Conservation (phyloP, 1,140 invertebrate genomes). For the Piezodorus guildinii region DNA sequence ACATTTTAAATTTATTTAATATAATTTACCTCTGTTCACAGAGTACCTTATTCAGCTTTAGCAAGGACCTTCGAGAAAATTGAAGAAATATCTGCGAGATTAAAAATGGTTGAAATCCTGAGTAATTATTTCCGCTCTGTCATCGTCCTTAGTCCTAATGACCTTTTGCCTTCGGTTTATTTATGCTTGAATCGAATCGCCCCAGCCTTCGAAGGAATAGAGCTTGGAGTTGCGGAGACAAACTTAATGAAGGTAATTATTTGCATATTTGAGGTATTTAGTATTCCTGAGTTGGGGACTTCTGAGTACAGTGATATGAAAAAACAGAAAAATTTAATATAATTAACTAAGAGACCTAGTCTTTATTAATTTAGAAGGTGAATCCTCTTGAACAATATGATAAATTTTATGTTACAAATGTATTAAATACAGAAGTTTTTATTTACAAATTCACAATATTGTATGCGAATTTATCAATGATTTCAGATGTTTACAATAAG, state of each 20-base stretch:
- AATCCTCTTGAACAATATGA: too few species aligned
- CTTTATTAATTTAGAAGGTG: too few species aligned
- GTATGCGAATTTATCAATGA: too few species aligned
- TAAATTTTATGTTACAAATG: too few species aligned
- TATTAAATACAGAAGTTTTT: too few species aligned
- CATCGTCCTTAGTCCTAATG: slow-evolving; percentile 72
- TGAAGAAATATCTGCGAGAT: slow-evolving; percentile 73
- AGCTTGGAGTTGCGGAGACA: slow-evolving; percentile 87
- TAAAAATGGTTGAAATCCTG: slow-evolving; percentile 91
- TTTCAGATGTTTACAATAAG: too few species aligned
- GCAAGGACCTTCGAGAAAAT: slow-evolving; percentile 84
- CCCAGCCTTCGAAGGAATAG: slow-evolving; percentile 82
- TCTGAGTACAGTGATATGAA: too few species aligned
- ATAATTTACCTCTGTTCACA: slow-evolving; percentile 34
- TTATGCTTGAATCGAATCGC: slow-evolving; percentile 90
- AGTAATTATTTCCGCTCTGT: slow-evolving; percentile 91
- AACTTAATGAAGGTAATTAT: slow-evolving; percentile 70
- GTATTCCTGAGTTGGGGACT: not conserved
- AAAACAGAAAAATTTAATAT: too few species aligned
- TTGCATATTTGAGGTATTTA: too few species aligned
- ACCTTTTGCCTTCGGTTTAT: slow-evolving; percentile 83
- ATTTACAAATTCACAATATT: too few species aligned
- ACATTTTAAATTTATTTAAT: too few species aligned
- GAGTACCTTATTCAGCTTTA: slow-evolving; percentile 85
- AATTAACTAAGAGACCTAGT: too few species aligned